Percentiles rank a stretch among this genome's conserved stretches.
These are phyloP conservation scores for Drosophila colorata DNA, from an alignment of 2,888 invertebrate species.

Conservation along the genomic window DNA sequence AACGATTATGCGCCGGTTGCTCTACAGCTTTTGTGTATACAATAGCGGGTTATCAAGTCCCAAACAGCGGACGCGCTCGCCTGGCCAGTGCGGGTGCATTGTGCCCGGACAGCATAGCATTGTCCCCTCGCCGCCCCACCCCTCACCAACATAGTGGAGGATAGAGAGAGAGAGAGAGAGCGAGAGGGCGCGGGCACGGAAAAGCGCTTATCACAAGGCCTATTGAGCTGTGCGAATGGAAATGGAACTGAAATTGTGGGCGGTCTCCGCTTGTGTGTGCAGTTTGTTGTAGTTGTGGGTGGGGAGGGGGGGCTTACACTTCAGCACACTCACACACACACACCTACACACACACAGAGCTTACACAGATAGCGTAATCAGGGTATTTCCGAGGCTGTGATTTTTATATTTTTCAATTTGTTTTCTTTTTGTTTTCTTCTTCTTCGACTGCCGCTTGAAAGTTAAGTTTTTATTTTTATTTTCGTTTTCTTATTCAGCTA, in stretches of 20 bases:
- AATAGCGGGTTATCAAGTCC: conserved; percentile 81
- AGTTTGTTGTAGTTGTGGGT: conserved; percentile 37
- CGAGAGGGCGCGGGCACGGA: neutral
- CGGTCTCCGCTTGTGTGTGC: conserved; percentile 14
- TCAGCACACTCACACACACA: conserved; percentile 42
- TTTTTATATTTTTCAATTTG: conserved; percentile 81
- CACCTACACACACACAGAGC: conserved; percentile 29
- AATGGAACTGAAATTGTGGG: conserved; percentile 55
- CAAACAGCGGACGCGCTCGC: conserved; percentile 61
- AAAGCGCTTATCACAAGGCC: conserved; percentile 79
- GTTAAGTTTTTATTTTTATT: conserved; percentile 13
- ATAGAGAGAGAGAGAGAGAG: too few relatives aligned
- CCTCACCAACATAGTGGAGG: neutral
- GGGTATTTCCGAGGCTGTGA: conserved; percentile 83
- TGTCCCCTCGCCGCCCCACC: neutral
- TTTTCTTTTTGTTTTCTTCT: conserved; percentile 38
- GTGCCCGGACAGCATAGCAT: conserved; percentile 22
- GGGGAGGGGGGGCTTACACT: conserved; percentile 40
- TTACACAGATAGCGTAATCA: conserved; percentile 81
- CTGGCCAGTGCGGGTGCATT: conserved; percentile 50
- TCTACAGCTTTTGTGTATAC: conserved; percentile 68
- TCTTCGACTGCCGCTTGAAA: conserved; percentile 18
- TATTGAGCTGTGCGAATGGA: conserved; percentile 71
- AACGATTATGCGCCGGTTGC: conserved; percentile 77
- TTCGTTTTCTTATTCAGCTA: conserved; percentile 6